Percentiles rank a stretch among this genome's conserved stretches.
phyloP scores from a whole-genome alignment of 2,113 vertebrate species.

The Xiphophorus hellerii region DNA sequence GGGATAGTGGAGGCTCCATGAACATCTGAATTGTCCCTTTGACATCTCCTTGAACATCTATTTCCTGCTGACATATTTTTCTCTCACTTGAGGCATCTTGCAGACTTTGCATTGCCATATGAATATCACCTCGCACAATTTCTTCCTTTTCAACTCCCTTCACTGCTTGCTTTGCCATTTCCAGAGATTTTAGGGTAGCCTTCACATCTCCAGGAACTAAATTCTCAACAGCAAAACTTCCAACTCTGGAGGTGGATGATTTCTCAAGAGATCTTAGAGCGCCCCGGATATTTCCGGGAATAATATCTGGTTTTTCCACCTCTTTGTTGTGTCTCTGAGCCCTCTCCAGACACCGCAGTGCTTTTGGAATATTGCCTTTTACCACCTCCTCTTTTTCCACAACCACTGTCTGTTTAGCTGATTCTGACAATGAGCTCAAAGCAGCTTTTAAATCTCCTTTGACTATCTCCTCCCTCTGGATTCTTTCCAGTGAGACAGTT shows the following conservation, averaged over 20 bases:
- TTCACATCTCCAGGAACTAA: slow-evolving; percentile 86
- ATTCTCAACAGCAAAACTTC: slow-evolving; percentile 79
- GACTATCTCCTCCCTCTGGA: slow-evolving; percentile 84
- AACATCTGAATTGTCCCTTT: slow-evolving; percentile 80
- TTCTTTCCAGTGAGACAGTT: slow-evolving; percentile 60
- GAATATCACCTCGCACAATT: slow-evolving; percentile 76
- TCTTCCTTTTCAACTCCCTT: slow-evolving; percentile 80
- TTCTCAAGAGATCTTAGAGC: slow-evolving; percentile 86
- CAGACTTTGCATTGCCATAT: slow-evolving; percentile 71
- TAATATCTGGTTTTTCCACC: slow-evolving; percentile 80
- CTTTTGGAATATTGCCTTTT: slow-evolving; percentile 83
- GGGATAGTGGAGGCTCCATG: slow-evolving; percentile 75
- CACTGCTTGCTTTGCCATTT: slow-evolving; percentile 79
- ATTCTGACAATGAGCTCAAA: slow-evolving; percentile 84
- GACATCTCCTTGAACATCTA: slow-evolving; percentile 74
- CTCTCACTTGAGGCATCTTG: slow-evolving; percentile 77
- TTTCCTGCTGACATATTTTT: slow-evolving; percentile 70
- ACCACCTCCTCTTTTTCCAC: slow-evolving; percentile 86
- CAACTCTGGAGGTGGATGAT: slow-evolving; percentile 77
- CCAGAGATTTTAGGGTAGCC: slow-evolving; percentile 83
- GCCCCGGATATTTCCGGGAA: slow-evolving; percentile 85
- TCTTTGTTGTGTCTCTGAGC: slow-evolving; percentile 78
- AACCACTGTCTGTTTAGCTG: slow-evolving; percentile 81
- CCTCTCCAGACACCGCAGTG: slow-evolving; percentile 82
- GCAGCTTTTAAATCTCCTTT: slow-evolving; percentile 86